Percentiles rank a stretch among this genome's conserved stretches.
These are phyloP conservation scores for Chironomus striatipennis DNA, from an alignment of 1,140 invertebrate species.

Conservation along the genomic window DNA sequence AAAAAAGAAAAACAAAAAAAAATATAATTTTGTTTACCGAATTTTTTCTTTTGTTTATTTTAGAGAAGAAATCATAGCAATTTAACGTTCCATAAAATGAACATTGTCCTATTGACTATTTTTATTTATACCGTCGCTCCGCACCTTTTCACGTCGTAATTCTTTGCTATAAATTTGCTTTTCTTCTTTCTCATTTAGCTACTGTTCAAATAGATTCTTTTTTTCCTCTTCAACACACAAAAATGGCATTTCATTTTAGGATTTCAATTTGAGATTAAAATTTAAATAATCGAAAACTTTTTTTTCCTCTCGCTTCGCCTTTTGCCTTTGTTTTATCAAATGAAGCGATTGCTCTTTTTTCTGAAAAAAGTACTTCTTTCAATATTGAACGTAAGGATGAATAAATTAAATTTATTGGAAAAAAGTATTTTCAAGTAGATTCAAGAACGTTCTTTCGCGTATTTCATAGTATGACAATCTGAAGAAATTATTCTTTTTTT, in stretches of 20 bases:
- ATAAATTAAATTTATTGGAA: constrained; percentile 10
- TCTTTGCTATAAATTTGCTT: not conserved
- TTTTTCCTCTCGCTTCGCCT: not conserved
- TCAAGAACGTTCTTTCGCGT: no score
- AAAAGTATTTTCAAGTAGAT: no score
- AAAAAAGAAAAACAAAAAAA: no score
- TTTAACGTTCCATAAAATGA: no score
- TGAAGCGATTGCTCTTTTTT: no score
- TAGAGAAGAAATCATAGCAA: not conserved
- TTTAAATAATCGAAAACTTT: constrained; percentile 18
- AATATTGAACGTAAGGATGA: constrained; percentile 8
- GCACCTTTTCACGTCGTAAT: not conserved
- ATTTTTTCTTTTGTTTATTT: not conserved
- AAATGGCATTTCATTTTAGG: constrained; percentile 10
- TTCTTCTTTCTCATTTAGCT: not conserved
- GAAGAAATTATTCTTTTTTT: no score
- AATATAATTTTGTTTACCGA: not conserved
- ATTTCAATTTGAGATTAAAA: constrained; percentile 20
- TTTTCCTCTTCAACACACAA: not conserved
- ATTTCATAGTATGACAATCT: no score
- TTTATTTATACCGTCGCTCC: not conserved
- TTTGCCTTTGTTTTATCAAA: not conserved
- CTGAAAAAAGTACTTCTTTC: not conserved
- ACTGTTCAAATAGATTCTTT: not conserved
- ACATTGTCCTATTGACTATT: constrained; percentile 16